Base-by-base conservation (phyloP, 2,888 invertebrate genomes). In the Orgyia antiqua region DNA sequence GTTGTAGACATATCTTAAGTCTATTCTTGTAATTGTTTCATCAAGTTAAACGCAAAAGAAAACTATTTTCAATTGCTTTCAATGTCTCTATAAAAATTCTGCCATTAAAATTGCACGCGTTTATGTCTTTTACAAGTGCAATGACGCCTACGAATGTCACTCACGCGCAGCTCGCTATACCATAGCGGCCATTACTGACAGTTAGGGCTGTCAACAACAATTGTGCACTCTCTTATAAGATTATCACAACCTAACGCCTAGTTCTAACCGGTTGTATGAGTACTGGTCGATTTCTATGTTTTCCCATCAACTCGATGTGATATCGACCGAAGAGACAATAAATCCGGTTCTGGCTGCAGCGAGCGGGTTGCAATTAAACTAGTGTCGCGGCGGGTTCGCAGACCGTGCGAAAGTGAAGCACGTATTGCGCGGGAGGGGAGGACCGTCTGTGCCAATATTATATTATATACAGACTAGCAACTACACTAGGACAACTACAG, bases 391-490 rank as follows among this genome's bases (percentile, higher is more conserved):
- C 75, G 69, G 71, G 75, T 73, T 72, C 76, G 75, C 77, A 66
- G 63, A 65, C 72, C 71, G 74, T 82, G 83, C 84, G 84, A 83
- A 83, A 84, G 83, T 83, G 83, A 80, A 74, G 75, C 73, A 60
- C 55, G 54, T 59, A 59, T 53, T 49, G 57, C 38, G 24, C 33
- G 55, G 36, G 42, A 43, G 41, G 35, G 39, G 32, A 34, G 47
- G 57, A 52, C 49, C 42, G 46, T 40, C 45, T 45, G 51, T 40
- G 45, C 42, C 45, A 24, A 35, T 38, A n/a, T n/a, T n/a, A n/a
- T n/a, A n/a, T n/a, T n/a, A n/a, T n/a, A 45, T 51, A 55, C 42
- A 55, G 60, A 39, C 31, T 30, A 49, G 4, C 6, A 12, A 2
- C 25, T 27, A 19, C 41, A 44, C 45, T 36, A 27, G 19, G 25